These are phyloP conservation scores for Perodicticus potto DNA, from an alignment of 2,797 vertebrate genomes.

Conservation along the genomic window DNA sequence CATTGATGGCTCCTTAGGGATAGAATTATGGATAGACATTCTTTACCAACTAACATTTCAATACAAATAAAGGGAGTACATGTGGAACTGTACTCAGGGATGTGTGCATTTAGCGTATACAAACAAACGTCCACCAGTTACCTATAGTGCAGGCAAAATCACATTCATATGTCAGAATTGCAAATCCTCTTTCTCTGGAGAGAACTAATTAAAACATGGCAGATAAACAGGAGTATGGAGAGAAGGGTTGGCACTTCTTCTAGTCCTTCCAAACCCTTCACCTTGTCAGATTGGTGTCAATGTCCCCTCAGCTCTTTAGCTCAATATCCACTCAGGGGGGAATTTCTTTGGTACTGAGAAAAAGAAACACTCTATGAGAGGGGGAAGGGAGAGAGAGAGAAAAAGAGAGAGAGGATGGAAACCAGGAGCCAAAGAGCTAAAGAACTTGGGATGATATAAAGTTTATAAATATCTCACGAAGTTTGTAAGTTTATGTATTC, in stretches of 20 bases:
- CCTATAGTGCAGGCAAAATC: background rate
- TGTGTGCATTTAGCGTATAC: background rate
- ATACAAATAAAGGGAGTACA: background rate
- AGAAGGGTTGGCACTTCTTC: background rate
- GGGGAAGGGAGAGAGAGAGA: background rate
- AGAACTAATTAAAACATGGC: background rate
- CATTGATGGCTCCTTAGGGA: background rate
- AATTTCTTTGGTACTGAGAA: background rate
- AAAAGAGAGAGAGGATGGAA: background rate
- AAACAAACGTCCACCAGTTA: background rate
- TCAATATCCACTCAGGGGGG: background rate
- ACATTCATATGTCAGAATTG: background rate
- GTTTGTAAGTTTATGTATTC: constrained; percentile 18
- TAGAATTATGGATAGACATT: background rate
- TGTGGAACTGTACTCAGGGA: background rate
- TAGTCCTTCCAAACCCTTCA: background rate
- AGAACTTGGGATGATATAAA: background rate
- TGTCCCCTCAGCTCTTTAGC: background rate
- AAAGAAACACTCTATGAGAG: background rate
- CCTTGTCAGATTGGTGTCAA: background rate
- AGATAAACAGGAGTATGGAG: background rate
- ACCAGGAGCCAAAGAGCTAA: background rate
- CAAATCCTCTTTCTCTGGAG: background rate
- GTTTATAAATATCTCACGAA: background rate
- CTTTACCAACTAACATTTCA: background rate